Evolutionary conservation across 2,797 vertebrate genomes (phyloP).

Genomic region (Limosa lapponica): DNA sequence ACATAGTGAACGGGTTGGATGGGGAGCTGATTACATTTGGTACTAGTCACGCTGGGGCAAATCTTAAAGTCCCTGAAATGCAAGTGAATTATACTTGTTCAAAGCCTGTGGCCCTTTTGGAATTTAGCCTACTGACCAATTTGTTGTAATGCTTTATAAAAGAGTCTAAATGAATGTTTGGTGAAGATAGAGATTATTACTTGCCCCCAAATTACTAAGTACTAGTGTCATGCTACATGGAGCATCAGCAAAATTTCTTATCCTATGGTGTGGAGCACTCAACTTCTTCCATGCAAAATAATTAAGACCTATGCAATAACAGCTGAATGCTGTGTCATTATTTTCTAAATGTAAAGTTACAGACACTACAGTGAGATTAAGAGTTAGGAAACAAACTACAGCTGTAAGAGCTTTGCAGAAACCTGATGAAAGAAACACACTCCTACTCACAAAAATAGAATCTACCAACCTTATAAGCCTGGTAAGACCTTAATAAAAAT

Average conservation of each 20-base stretch:
- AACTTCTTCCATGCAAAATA: neutral
- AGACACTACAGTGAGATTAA: neutral
- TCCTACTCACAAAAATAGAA: neutral
- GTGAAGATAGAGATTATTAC: neutral
- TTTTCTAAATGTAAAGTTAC: neutral
- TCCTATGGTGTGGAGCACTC: neutral
- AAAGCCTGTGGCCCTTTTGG: neutral
- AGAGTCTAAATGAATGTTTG: neutral
- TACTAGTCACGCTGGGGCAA: neutral
- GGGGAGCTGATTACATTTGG: slow-evolving; percentile 13
- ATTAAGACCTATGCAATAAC: neutral
- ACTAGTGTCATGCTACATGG: neutral
- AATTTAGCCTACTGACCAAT: neutral
- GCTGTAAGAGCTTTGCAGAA: neutral
- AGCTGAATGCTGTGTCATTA: neutral
- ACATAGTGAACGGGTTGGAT: neutral
- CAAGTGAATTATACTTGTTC: neutral
- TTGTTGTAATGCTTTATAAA: neutral
- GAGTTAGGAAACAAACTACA: neutral
- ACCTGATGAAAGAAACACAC: neutral
- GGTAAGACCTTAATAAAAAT: neutral
- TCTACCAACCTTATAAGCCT: neutral
- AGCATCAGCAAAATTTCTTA: neutral
- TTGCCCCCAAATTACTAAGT: neutral
- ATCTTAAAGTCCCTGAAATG: neutral